Evolutionary conservation across 2,113 vertebrate genomes (phyloP).

Genomic region (Onychorhynchus coronatus): DNA sequence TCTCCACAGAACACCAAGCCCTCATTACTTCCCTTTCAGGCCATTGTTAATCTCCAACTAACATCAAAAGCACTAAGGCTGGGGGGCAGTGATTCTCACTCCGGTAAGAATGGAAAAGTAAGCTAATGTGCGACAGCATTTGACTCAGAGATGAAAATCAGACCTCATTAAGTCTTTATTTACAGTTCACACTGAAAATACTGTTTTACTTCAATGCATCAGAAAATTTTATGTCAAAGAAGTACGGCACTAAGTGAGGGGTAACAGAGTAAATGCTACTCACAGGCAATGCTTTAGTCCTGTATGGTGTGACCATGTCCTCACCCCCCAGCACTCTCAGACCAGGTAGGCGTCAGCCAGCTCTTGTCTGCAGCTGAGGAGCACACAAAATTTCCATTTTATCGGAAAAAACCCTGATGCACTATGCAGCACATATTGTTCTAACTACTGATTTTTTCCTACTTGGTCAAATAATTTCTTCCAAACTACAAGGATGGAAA

Average conservation of each 20-base stretch:
- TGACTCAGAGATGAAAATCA: slow-evolving; percentile 38
- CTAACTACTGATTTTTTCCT: not conserved
- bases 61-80: slow-evolving; percentile 36
- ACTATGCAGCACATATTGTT: not conserved
- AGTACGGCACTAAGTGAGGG: not conserved
- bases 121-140: slow-evolving; percentile 9
- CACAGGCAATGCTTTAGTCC: not conserved
- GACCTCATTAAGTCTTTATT: slow-evolving; percentile 36
- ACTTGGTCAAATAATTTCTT: not conserved
- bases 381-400: not conserved
- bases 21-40: not conserved
- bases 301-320: not conserved
- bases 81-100: not conserved
- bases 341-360: not conserved
- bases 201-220: not conserved
- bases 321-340: not conserved
- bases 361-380: not conserved
- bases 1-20: not conserved
- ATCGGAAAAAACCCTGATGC: not conserved
- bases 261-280: not conserved
- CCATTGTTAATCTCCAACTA: not conserved
- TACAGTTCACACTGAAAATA: not conserved
- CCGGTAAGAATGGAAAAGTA: not conserved
- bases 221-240: slow-evolving; percentile 7
- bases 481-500: not conserved